Evolutionary conservation across 2,888 invertebrate genomes (phyloP).

Genomic region (Sinhomidia bicolor): DNA sequence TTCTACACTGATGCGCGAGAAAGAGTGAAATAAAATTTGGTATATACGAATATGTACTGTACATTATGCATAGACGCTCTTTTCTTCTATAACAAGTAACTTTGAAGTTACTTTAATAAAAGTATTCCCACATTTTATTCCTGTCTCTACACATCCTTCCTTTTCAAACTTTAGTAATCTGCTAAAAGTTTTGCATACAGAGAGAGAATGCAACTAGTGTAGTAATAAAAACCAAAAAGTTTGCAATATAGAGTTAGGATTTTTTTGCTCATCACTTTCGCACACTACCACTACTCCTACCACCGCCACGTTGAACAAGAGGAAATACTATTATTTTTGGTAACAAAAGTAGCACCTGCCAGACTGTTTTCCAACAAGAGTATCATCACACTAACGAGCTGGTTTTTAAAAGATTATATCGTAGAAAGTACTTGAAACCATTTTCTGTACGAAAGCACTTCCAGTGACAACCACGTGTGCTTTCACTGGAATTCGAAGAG

Average conservation of each 20-base stretch:
- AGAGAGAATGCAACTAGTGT: conserved; percentile 30
- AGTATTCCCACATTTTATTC: conserved; percentile 31
- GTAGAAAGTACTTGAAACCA: conserved; percentile 1
- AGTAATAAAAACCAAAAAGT: conserved; percentile 17
- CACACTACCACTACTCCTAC: too few relatives aligned
- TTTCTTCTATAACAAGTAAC: neutral
- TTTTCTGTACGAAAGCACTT: neutral
- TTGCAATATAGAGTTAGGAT: neutral
- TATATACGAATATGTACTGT: neutral
- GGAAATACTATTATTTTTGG: conserved; percentile 29
- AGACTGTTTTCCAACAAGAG: neutral
- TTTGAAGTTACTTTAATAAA: neutral
- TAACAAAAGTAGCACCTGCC: conserved; percentile 31
- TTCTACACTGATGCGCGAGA: conserved; percentile 18
- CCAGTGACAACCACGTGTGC: neutral
- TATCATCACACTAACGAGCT: conserved; percentile 27
- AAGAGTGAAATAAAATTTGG: conserved; percentile 12
- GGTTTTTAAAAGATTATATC: conserved; percentile 35
- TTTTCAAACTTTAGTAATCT: conserved; percentile 38
- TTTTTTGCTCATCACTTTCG: conserved; percentile 28
- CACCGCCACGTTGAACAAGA: neutral
- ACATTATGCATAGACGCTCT: too few relatives aligned
- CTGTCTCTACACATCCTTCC: neutral
- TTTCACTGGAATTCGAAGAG: neutral
- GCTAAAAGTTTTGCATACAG: conserved; percentile 32